These are phyloP conservation scores for Stichopus horrens DNA, from an alignment of 53 echinoderm and acorn worm genomes.

Conservation along the genomic window DNA sequence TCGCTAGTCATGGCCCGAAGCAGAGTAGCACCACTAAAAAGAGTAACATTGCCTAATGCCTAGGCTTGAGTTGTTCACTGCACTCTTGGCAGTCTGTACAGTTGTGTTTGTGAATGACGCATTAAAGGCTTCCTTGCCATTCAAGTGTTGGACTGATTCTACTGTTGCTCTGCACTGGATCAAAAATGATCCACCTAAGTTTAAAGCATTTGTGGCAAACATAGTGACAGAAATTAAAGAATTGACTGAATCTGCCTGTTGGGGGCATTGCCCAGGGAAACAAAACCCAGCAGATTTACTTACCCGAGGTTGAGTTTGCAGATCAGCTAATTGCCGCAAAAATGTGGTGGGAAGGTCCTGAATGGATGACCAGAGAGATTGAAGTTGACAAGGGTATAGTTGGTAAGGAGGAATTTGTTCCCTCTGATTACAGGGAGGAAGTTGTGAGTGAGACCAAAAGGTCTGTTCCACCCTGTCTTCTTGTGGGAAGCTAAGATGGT, in stretches of 20 bases:
- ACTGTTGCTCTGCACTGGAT: slow-evolving; percentile 32
- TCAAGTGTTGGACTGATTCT: slow-evolving; percentile 19
- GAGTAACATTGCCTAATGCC: slow-evolving; percentile 29
- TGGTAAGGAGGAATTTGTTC: neutral
- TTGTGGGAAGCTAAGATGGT: neutral
- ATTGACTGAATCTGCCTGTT: neutral
- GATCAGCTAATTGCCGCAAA: neutral
- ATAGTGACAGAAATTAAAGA: neutral
- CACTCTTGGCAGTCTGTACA: slow-evolving; percentile 29
- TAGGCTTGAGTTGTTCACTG: slow-evolving; percentile 17
- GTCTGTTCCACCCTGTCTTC: neutral
- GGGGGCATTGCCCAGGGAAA: slow-evolving; percentile 18
- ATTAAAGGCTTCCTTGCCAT: slow-evolving; percentile 14
- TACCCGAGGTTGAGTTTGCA: neutral
- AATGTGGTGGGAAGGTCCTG: neutral
- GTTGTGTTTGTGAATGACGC: slow-evolving; percentile 12
- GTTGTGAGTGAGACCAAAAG: neutral
- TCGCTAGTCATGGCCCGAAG: neutral
- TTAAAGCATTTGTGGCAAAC: slow-evolving; percentile 24
- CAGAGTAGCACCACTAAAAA: slow-evolving; percentile 38
- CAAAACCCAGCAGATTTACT: neutral
- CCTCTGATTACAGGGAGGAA: neutral
- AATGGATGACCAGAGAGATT: neutral
- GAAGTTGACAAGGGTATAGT: neutral
- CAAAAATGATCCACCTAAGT: slow-evolving; percentile 17